Conservation (phyloP, 2,888 invertebrate genomes). For the Sinhomidia bicolor region DNA sequence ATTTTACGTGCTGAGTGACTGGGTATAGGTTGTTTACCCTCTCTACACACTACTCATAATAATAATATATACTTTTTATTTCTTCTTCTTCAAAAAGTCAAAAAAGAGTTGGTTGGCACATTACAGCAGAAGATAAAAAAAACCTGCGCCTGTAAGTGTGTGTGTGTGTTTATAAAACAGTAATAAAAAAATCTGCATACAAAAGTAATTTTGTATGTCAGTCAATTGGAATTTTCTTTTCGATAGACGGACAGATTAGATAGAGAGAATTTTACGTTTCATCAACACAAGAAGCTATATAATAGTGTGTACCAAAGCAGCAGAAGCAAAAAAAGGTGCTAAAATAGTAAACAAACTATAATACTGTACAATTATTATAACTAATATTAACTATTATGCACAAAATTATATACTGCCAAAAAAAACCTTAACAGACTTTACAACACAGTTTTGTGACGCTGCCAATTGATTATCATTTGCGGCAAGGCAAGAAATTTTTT, state of each 20-base stretch:
- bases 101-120: neutral
- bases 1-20: neutral
- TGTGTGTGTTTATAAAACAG: neutral
- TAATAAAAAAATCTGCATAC: neutral
- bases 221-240: neutral
- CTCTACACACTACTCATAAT: no score
- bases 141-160: no score
- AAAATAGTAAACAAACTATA: conserved; percentile 31
- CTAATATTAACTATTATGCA: neutral
- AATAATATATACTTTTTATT: neutral
- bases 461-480: conserved; percentile 26
- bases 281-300: neutral
- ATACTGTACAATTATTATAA: conserved; percentile 6
- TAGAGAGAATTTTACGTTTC: neutral
- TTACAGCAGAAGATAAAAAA: no score
- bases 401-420: conserved; percentile 28
- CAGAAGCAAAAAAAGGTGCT: neutral
- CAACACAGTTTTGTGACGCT: neutral
- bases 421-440: neutral
- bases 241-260: neutral
- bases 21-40: conserved; percentile 23
- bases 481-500: neutral
- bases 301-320: neutral
- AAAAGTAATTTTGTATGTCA: conserved; percentile 16
- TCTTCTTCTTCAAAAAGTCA: no score